These are phyloP conservation scores for Amblyornis subalaris DNA, from an alignment of 2,113 vertebrate genomes.

Conservation along the genomic window DNA sequence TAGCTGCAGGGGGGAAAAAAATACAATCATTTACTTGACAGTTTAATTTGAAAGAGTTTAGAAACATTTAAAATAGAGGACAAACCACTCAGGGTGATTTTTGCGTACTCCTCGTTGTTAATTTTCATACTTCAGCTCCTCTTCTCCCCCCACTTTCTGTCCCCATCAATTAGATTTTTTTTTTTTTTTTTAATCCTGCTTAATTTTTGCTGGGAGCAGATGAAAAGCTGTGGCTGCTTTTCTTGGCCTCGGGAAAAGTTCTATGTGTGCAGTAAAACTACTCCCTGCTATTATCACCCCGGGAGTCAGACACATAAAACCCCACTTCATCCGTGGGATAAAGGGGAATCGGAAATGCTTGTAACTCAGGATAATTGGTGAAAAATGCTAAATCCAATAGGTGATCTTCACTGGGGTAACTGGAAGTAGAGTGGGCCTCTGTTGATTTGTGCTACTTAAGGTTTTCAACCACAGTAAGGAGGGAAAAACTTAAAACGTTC, in stretches of 20 bases:
- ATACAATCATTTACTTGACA: not conserved
- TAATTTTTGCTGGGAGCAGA: constrained; percentile 53
- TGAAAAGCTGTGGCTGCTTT: constrained; percentile 56
- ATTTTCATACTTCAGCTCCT: constrained; percentile 41
- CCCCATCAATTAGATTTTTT: constrained; percentile 16
- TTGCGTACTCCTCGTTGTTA: not conserved
- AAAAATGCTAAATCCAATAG: constrained; percentile 9
- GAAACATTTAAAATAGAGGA: not conserved
- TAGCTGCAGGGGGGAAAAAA: not conserved
- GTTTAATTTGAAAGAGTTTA: constrained; percentile 3
- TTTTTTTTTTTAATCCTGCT: constrained; percentile 18
- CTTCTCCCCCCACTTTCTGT: constrained; percentile 10
- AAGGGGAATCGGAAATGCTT: constrained; percentile 34
- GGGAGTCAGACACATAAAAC: constrained; percentile 44
- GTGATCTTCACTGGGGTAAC: not conserved
- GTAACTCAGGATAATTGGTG: not conserved
- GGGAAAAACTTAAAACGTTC: not conserved
- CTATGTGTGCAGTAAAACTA: constrained; percentile 45
- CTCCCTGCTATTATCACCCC: constrained; percentile 61
- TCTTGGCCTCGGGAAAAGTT: constrained; percentile 46
- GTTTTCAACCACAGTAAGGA: not conserved
- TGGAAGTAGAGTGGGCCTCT: not conserved
- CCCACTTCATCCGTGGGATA: constrained; percentile 1
- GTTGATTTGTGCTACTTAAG: not conserved
- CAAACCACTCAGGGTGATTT: not conserved